These are phyloP conservation scores for Coluber constrictor DNA, from an alignment of 2,797 vertebrate species.

Conservation along the genomic window DNA sequence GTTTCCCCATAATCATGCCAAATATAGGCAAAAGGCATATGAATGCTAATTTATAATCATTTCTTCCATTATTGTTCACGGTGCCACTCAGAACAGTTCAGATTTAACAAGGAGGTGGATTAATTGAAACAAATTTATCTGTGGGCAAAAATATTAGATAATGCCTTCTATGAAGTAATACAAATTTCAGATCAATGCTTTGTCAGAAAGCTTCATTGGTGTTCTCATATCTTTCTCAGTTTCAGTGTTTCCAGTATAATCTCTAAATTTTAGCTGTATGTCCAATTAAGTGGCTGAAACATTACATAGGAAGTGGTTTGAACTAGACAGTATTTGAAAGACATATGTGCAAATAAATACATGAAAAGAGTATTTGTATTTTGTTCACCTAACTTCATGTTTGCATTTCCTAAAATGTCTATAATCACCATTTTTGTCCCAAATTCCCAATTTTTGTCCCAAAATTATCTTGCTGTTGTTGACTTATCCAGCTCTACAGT, in stretches of 20 bases:
- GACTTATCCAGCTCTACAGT: neutral
- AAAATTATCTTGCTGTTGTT: neutral
- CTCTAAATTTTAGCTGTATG: neutral
- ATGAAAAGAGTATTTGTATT: neutral
- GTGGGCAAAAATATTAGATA: neutral
- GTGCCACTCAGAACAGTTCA: neutral
- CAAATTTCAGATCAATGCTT: slow-evolving; percentile 20
- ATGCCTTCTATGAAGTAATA: neutral
- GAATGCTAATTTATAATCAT: neutral
- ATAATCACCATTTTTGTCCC: neutral
- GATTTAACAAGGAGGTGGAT: neutral
- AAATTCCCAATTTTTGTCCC: neutral
- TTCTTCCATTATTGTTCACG: neutral
- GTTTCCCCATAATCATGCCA: neutral
- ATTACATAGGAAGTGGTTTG: neutral
- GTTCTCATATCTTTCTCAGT: neutral
- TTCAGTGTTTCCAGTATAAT: neutral
- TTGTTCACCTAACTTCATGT: slow-evolving; percentile 22
- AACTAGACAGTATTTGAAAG: neutral
- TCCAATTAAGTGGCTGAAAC: neutral
- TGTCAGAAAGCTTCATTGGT: neutral
- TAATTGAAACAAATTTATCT: neutral
- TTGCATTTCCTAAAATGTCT: neutral
- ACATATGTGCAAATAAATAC: neutral
- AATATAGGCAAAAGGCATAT: neutral